A percentile compares a stretch with the other conserved stretches of the same genome.
These are phyloP conservation scores for Rhogogaster chlorosoma DNA, from an alignment of 2,888 invertebrate genomes.

Conservation along the genomic window DNA sequence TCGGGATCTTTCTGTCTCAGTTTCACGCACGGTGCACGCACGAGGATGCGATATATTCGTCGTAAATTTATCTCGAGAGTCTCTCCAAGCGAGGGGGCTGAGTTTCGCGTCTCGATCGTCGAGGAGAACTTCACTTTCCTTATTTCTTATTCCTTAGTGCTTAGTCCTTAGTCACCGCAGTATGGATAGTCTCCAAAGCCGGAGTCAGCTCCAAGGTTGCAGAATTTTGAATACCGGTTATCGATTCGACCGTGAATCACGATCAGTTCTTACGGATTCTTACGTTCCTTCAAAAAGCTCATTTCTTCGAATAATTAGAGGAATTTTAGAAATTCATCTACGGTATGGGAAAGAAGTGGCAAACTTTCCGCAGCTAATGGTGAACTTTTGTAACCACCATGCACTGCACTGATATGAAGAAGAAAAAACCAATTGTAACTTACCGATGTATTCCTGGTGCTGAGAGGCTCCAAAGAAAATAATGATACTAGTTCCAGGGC, in stretches of 20 bases:
- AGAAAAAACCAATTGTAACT: not conserved
- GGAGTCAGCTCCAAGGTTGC: slow-evolving; percentile 7
- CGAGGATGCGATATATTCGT: slow-evolving; percentile 18
- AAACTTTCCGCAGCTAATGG: not conserved
- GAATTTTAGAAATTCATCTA: not conserved
- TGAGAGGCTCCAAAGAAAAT: not conserved
- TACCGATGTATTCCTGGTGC: not conserved
- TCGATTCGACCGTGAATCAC: not conserved
- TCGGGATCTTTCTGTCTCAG: not conserved
- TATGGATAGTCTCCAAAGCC: slow-evolving; percentile 5
- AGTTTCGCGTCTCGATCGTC: slow-evolving; percentile 11
- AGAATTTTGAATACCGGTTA: slow-evolving; percentile 26
- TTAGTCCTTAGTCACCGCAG: not conserved
- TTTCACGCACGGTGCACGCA: slow-evolving; percentile 18
- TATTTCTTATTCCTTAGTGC: not conserved
- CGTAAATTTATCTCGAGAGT: slow-evolving; percentile 39
- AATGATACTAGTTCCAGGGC: not conserved
- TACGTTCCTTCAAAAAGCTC: not conserved
- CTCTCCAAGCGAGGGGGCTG: not conserved
- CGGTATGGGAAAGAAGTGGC: not conserved
- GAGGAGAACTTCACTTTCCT: slow-evolving; percentile 2
- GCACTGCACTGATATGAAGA: not conserved
- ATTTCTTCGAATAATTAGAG: not conserved
- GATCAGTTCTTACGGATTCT: not conserved
- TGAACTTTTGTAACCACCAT: not conserved